Percentiles rank a stretch among this genome's conserved stretches.
phyloP scores from a whole-genome alignment of 2,113 vertebrate species.

The Zeus faber region DNA sequence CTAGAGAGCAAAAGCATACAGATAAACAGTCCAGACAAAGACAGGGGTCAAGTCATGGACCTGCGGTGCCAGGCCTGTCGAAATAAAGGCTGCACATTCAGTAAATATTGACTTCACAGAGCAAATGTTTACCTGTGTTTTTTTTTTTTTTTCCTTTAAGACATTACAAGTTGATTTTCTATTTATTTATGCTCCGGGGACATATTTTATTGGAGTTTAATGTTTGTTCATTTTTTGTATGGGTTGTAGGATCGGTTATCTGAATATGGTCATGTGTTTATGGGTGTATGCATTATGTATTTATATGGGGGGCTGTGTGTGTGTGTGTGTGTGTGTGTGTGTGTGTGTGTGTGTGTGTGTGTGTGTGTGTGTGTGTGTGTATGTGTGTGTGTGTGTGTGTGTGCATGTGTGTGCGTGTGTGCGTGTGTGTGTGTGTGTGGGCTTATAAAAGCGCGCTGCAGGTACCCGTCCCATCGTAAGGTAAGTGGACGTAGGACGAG shows the following conservation, averaged over 20 bases:
- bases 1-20: slow-evolving; percentile 31
- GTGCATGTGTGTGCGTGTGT: slow-evolving; percentile 3
- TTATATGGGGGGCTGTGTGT: not conserved
- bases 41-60: slow-evolving; percentile 25
- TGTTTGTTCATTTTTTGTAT: slow-evolving; percentile 12
- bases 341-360: too few species aligned
- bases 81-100: slow-evolving; percentile 51
- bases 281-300: not conserved
- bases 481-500: slow-evolving; percentile 12
- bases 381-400: not conserved
- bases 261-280: too few species aligned
- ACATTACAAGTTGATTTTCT: slow-evolving; percentile 31
- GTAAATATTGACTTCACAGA: slow-evolving; percentile 71
- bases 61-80: slow-evolving; percentile 37
- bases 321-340: slow-evolving; percentile 5
- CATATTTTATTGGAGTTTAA: too few species aligned
- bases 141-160: slow-evolving; percentile 43
- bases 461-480: not conserved
- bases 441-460: slow-evolving; percentile 5
- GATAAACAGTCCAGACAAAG: slow-evolving; percentile 51
- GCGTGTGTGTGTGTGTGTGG: slow-evolving; percentile 11
- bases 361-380: slow-evolving; percentile 2
- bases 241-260: too few species aligned
- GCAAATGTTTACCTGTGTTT: slow-evolving; percentile 55
- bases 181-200: slow-evolving; percentile 23